These are phyloP conservation scores for Meloidogyne hapla DNA, from an alignment of 1,140 invertebrate genomes.

Conservation along the genomic window DNA sequence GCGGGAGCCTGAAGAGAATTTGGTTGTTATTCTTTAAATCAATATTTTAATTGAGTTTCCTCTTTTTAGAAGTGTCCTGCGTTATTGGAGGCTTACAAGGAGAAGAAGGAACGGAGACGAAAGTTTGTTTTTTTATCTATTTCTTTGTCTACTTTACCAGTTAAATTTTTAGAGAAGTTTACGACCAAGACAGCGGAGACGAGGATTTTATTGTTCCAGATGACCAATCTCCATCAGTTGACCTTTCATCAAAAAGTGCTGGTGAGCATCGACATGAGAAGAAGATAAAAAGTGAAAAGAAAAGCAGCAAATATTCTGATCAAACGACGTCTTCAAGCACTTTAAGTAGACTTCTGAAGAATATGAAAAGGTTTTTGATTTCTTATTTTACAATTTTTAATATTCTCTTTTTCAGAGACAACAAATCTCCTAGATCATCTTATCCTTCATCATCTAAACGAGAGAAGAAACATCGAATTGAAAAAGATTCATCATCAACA, in stretches of 20 bases:
- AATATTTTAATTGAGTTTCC: neutral
- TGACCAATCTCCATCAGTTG: neutral
- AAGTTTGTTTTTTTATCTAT: neutral
- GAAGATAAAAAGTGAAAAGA: neutral
- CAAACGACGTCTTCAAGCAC: neutral
- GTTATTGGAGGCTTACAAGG: constrained; percentile 15
- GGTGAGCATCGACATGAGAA: constrained; percentile 4
- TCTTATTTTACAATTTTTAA: neutral
- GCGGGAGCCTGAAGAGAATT: constrained; percentile 9
- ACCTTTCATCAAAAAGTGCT: neutral
- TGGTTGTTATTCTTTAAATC: constrained; percentile 10
- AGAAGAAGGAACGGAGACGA: neutral
- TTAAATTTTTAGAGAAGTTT: neutral
- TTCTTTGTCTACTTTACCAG: neutral
- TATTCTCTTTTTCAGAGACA: neutral
- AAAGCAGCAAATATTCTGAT: neutral
- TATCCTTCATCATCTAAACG: neutral
- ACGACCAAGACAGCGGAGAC: neutral
- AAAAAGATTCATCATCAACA: neutral
- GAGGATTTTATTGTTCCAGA: constrained; percentile 6
- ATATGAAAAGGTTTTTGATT: neutral
- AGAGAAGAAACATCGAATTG: neutral
- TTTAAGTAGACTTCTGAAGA: neutral
- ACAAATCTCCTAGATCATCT: neutral
- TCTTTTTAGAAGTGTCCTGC: constrained; percentile 20